A percentile compares a stretch with the other conserved stretches of the same genome.
Conservation (phyloP, 2,113 vertebrate species). For the Gnathonemus longibarbis region DNA sequence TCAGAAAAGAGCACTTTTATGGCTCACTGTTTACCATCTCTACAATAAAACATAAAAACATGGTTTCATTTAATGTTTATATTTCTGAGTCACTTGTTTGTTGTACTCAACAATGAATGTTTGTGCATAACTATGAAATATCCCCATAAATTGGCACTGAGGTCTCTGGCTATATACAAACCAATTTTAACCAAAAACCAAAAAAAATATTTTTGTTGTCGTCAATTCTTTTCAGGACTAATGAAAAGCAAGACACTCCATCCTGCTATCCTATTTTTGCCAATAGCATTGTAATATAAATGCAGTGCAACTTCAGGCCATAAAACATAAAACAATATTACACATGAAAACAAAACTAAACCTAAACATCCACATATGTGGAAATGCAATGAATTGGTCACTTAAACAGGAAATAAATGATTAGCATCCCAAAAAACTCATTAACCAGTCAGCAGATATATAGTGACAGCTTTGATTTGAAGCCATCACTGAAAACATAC, state of each 20-base stretch:
- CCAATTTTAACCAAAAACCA: neutral
- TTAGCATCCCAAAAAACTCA: neutral
- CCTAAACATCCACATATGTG: neutral
- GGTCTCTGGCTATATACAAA: neutral
- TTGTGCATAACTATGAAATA: neutral
- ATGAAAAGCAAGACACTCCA: neutral
- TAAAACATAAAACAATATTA: slow-evolving; percentile 3
- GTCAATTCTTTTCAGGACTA: neutral
- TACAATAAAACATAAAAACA: neutral
- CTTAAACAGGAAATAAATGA: neutral
- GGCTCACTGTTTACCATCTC: neutral
- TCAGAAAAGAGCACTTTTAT: neutral
- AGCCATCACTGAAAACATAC: neutral
- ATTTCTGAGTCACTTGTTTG: neutral
- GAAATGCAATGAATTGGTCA: neutral
- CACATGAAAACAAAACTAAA: neutral
- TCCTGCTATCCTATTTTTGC: neutral
- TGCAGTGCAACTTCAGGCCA: neutral
- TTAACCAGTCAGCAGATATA: neutral
- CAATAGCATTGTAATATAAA: neutral
- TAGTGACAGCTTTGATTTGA: neutral
- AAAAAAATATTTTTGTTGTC: neutral
- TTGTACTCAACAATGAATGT: neutral
- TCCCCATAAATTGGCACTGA: neutral
- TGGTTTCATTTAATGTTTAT: neutral